A percentile compares a stretch with the other conserved stretches of the same genome.
These are phyloP conservation scores for Tuta absoluta DNA, from an alignment of 2,888 invertebrate genomes.

Conservation along the genomic window DNA sequence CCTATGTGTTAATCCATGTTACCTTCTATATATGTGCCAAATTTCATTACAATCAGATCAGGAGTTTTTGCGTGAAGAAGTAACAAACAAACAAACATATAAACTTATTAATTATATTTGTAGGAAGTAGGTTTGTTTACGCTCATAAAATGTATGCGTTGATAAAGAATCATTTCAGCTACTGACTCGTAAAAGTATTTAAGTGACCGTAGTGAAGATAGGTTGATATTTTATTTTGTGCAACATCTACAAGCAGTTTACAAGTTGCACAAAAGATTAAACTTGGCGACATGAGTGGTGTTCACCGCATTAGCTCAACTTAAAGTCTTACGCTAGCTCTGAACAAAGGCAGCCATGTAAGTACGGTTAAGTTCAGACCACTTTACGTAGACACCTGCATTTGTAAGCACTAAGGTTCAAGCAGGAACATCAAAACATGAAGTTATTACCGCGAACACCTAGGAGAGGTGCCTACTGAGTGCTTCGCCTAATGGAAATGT, in stretches of 20 bases:
- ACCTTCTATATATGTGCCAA: too few relatives aligned
- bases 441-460: slow-evolving; percentile 20
- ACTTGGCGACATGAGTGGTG: slow-evolving; percentile 6
- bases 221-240: not conserved
- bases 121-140: too few relatives aligned
- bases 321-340: not conserved
- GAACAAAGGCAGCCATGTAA: slow-evolving; percentile 11
- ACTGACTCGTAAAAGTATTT: too few relatives aligned
- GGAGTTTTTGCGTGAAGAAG: too few relatives aligned
- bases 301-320: slow-evolving; percentile 5
- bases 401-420: slow-evolving; percentile 19
- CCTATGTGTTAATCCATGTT: too few relatives aligned
- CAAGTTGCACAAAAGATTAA: slow-evolving; percentile 14
- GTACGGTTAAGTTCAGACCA: slow-evolving; percentile 13
- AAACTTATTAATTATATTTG: too few relatives aligned
- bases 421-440: slow-evolving; percentile 24
- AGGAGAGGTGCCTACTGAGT: slow-evolving; percentile 6
- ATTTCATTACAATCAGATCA: too few relatives aligned
- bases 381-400: slow-evolving; percentile 15
- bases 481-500: slow-evolving; percentile 25
- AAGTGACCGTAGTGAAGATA: not conserved
- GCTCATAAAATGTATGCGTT: too few relatives aligned
- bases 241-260: not conserved
- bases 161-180: too few relatives aligned
- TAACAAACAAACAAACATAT: too few relatives aligned